Percentiles rank a stretch among this genome's conserved stretches.
phyloP scores from a whole-genome alignment of 2,888 invertebrate species.

The Zygogramma bicolorata region DNA sequence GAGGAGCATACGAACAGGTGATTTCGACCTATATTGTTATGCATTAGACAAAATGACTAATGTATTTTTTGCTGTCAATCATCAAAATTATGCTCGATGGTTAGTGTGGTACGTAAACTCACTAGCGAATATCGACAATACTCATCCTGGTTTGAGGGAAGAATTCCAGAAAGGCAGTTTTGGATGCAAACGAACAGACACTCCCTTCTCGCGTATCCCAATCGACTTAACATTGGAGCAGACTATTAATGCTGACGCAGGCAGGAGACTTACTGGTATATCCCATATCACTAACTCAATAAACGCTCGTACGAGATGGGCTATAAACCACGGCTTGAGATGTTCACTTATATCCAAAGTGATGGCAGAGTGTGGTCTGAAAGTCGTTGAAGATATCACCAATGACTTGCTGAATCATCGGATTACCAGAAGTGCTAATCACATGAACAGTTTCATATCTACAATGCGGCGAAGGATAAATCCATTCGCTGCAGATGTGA shows the following conservation, averaged over 20 bases:
- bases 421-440: neutral
- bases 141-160: neutral
- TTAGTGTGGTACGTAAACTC: neutral
- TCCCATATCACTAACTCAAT: slow-evolving; percentile 40
- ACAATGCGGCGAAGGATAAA: neutral
- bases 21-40: neutral
- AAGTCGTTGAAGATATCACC: neutral
- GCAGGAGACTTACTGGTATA: slow-evolving; percentile 47
- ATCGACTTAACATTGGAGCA: slow-evolving; percentile 47
- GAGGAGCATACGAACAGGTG: neutral
- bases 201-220: slow-evolving; percentile 35
- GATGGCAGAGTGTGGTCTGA: slow-evolving; percentile 2
- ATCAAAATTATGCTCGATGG: slow-evolving; percentile 3
- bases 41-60: neutral
- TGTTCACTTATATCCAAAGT: neutral
- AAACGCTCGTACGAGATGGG: neutral
- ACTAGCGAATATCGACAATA: neutral
- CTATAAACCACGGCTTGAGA: neutral
- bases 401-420: neutral
- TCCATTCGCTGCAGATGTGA: neutral
- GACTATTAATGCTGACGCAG: slow-evolving; percentile 50
- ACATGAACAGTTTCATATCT: neutral
- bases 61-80: slow-evolving; percentile 7
- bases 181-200: neutral
- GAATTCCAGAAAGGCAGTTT: neutral